A percentile compares a stretch with the other conserved stretches of the same genome.
These are phyloP conservation scores for Orthosia gothica DNA, from an alignment of 2,888 invertebrate species.

Conservation along the genomic window DNA sequence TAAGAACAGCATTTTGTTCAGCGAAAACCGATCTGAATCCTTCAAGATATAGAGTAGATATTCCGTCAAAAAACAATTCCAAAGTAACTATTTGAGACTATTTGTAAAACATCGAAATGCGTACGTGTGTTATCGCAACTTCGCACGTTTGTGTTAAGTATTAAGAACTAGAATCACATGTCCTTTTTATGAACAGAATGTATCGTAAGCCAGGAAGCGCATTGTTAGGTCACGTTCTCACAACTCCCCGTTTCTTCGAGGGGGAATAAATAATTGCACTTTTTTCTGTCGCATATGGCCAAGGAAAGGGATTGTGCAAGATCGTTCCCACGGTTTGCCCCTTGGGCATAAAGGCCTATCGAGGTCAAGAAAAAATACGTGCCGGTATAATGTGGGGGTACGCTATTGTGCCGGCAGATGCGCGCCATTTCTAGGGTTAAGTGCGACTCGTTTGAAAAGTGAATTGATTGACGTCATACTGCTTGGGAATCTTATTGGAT, in stretches of 20 bases:
- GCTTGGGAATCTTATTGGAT: constrained; percentile 62
- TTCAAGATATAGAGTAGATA: constrained; percentile 63
- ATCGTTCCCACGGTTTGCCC: constrained; percentile 91
- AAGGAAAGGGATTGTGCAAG: constrained; percentile 90
- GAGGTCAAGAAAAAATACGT: constrained; percentile 91
- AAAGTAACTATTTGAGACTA: constrained; percentile 81
- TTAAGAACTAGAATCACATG: constrained; percentile 83
- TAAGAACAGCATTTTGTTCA: constrained; percentile 45
- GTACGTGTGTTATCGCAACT: constrained; percentile 77
- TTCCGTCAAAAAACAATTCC: constrained; percentile 61
- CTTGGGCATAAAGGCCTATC: constrained; percentile 88
- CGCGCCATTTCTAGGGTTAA: constrained; percentile 87
- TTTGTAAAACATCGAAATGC: constrained; percentile 82
- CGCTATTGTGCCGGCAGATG: constrained; percentile 89
- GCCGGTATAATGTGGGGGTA: constrained; percentile 87
- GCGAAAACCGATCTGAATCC: constrained; percentile 66
- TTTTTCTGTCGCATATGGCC: constrained; percentile 92
- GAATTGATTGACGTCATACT: constrained; percentile 83
- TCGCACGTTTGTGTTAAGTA: constrained; percentile 74
- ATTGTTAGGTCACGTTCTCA: constrained; percentile 92
- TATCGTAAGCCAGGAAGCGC: constrained; percentile 91
- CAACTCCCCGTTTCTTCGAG: constrained; percentile 91
- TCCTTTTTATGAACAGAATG: constrained; percentile 78
- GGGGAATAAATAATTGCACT: constrained; percentile 92
- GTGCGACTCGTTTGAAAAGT: constrained; percentile 85